Evolutionary conservation across 1,140 invertebrate genomes (phyloP), one percentile per base, ranked within the genome.

Genomic region (Heterodera carotae): DNA sequence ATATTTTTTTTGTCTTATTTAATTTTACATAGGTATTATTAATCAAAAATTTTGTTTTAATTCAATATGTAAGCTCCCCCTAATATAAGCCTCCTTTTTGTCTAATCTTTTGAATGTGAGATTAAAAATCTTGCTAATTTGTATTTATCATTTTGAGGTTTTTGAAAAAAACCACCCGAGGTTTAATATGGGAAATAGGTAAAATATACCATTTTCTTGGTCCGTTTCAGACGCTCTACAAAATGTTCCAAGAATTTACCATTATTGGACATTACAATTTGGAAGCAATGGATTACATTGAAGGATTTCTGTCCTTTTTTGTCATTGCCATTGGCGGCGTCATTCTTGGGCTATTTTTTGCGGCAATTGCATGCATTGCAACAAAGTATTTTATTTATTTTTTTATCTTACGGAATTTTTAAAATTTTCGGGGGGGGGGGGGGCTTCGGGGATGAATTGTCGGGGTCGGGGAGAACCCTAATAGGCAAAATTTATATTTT

Each of bases 271-370:
- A 76, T 2, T 84, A 84, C 10, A 86, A 85, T 64, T 70, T 88
- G 25, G 56, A 36, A 18, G 33, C 77, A 22, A 39, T 76, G 33
- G 84, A 98, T 88, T 90, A 96, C 66, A 88, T 94, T 5, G 91
- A 92, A 18, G 96, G 95, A 2, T 90, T 95, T 56, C 92, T 92
- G 0, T 95, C 93, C 22, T 99, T 99, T 89, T 92, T 98, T 75
- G 93, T 98, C 5, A 94, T 98, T 43, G 94, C 94, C 0, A 88
- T 97, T 22, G 96, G 96, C 69, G 96, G 94, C 66, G 95, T 94
- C 12, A 90, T 93, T 69, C 95, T 99, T 82, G 97, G 97, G 22
- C 91, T 98, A 59, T 90, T 97, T 79, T 98, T 95, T 93, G 97
- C 96, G 68, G 93, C 97, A 82, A 91, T 94, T 1, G 95, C 95